Percentiles rank a stretch among this genome's conserved stretches.
These are phyloP conservation scores for Phocoena sinus DNA, from an alignment of 2,113 vertebrate species.

Conservation along the genomic window DNA sequence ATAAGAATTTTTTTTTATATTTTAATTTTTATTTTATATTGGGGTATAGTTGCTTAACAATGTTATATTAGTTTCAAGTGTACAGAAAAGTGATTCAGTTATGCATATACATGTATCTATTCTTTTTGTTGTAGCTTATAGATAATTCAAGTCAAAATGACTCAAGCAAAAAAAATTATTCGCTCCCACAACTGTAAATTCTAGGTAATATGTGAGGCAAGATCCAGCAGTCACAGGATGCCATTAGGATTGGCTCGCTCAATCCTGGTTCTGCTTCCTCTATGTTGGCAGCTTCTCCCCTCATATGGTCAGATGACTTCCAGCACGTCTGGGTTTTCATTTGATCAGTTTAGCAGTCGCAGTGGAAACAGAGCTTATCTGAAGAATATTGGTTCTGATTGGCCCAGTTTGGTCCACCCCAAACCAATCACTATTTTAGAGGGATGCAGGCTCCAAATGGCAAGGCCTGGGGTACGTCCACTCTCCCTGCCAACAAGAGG, in stretches of 20 bases:
- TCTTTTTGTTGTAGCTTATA: neutral
- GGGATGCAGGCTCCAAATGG: neutral
- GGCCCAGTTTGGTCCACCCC: neutral
- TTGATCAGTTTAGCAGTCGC: neutral
- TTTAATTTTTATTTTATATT: neutral
- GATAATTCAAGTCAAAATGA: constrained; percentile 3
- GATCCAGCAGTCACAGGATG: neutral
- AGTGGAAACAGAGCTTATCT: neutral
- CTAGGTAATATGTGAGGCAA: neutral
- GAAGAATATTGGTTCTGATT: neutral
- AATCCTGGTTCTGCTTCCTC: neutral
- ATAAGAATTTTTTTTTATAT: neutral
- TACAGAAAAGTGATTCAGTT: neutral
- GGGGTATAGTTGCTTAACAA: neutral
- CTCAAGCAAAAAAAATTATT: neutral
- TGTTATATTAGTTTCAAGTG: neutral
- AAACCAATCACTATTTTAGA: neutral
- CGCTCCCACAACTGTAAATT: neutral
- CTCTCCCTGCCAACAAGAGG: neutral
- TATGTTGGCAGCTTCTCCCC: neutral
- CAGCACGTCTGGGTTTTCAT: neutral
- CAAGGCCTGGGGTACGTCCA: neutral
- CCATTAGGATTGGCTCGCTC: neutral
- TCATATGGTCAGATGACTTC: neutral
- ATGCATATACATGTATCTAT: neutral